A percentile compares a stretch with the other conserved stretches of the same genome.
These are phyloP conservation scores for Rhinoraja longicauda DNA, from an alignment of 2,797 vertebrate genomes.

Conservation along the genomic window DNA sequence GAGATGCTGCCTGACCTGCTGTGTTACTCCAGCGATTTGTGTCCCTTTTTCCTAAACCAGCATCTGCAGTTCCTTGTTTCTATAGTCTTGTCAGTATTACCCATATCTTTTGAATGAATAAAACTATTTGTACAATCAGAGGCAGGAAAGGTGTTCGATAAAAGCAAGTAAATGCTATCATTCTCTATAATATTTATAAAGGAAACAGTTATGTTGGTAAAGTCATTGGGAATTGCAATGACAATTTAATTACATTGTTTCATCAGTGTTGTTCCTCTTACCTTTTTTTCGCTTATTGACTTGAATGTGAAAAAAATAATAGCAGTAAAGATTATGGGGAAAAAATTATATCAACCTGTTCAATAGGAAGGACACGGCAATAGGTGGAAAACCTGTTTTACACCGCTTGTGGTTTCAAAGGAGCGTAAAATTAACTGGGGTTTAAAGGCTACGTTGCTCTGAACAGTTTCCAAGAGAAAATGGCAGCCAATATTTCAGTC, in stretches of 20 bases:
- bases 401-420: neutral
- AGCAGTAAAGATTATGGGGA: neutral
- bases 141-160: neutral
- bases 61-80: no score
- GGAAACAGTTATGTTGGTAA: neutral
- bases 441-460: no score
- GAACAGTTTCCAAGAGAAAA: neutral
- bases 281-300: neutral
- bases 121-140: neutral
- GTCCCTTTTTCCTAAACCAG: no score
- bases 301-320: conserved; percentile 12
- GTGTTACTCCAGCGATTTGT: no score
- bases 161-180: neutral
- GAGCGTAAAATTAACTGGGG: neutral
- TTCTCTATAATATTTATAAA: neutral
- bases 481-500: neutral
- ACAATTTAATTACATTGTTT: neutral
- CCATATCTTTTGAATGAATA: no score
- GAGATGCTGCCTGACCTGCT: no score
- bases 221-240: neutral
- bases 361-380: neutral
- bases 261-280: neutral
- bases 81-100: no score
- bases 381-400: neutral
- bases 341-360: neutral